Evolutionary conservation across 2,113 vertebrate species (phyloP).

Genomic region (Erinaceus europaeus): DNA sequence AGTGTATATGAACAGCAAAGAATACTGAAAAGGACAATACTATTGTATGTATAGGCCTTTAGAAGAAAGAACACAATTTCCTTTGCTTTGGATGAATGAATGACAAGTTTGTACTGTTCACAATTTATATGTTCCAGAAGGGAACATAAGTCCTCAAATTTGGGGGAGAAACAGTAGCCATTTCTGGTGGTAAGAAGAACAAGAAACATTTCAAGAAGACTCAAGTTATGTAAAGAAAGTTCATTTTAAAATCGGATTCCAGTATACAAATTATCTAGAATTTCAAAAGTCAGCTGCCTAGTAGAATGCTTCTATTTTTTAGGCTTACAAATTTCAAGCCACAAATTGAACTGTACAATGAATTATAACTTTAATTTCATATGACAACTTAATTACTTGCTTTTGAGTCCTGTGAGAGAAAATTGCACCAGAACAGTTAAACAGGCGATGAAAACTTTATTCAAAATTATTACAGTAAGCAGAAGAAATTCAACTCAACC

Average conservation of each 20-base stretch:
- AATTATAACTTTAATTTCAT: not conserved
- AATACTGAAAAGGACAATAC: too few relatives aligned
- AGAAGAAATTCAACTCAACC: not conserved
- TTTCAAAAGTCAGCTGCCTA: not conserved
- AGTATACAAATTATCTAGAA: not conserved
- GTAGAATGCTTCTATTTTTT: not conserved
- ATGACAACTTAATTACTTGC: not conserved
- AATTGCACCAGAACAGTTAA: not conserved
- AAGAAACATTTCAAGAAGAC: not conserved
- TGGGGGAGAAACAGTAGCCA: too few relatives aligned
- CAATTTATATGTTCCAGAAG: too few relatives aligned
- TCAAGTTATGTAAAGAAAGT: not conserved
- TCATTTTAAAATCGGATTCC: not conserved
- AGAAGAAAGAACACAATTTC: not conserved
- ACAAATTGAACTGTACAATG: not conserved
- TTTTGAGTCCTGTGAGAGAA: not conserved
- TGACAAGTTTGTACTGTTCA: not conserved
- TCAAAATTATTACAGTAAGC: not conserved
- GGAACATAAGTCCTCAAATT: too few relatives aligned
- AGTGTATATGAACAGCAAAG: too few relatives aligned
- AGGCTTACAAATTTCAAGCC: not conserved
- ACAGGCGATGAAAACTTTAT: not conserved
- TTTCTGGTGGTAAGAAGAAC: not conserved
- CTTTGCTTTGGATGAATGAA: not conserved
- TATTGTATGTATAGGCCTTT: not conserved